Base-by-base conservation (phyloP, 2,888 invertebrate genomes). In the Punctoribates punctum region DNA sequence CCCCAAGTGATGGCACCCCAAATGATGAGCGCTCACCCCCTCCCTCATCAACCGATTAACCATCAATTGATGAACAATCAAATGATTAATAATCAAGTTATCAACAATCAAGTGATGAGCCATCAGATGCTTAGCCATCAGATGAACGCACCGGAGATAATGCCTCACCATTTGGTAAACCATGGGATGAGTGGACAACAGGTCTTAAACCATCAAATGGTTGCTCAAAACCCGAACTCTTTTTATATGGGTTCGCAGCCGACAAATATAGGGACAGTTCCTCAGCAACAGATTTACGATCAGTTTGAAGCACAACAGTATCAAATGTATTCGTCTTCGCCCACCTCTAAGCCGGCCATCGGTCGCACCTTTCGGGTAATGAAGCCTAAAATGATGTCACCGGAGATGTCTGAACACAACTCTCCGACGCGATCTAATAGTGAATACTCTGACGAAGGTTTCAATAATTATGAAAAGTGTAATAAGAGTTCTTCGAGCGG, bases 261-360 rank as follows among this genome's bases (percentile, higher is more conserved):
- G 5, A 27, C 27, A 54, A 54, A 23, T 54, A 27, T 60, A 8
- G 15, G 27, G 5, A 20, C 29, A 13, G 20, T 60, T 2, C 20
- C 60, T 23, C 15, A 13, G 15, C 60, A 60, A 25, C 60, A 25
- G 27, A 25, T 60, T 5, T 60, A 25, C 3, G 60, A 60, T n/a
- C 17, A 65, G 11, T 65, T n/a, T 34, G 65, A 34, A n/a, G 5
- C 6, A 29, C 38, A 65, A 29, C 34, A 65, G n/a, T 27, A 65
- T 27, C 65, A 65, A 15, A 25, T 27, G 60, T 25, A 15, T 11
- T 78, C 81, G 65, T 81, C 82, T 84, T 92, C 93, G 27, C 94
- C 94, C 65, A 94, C 94, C 23, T 93, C 93, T 73, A 86, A 92
- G 77, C 92, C 92, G 11, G 76, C 78, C 48, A 73, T 82, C 75